These are phyloP conservation scores for Plagodis dolabraria DNA, from an alignment of 2,888 invertebrate genomes.

Conservation along the genomic window DNA sequence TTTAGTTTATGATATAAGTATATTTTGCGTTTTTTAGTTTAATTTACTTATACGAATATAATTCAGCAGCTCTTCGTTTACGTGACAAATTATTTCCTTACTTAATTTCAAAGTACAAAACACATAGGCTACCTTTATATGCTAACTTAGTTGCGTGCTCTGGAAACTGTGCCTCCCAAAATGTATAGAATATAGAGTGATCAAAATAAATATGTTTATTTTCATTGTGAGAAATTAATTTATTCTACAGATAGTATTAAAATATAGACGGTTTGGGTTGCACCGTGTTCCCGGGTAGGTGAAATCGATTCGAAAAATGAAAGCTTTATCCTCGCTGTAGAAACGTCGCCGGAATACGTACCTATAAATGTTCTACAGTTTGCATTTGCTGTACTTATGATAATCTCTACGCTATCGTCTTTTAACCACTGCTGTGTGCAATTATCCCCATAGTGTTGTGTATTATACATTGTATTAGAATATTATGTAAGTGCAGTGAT, in stretches of 20 bases:
- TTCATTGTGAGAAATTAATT: constrained; percentile 72
- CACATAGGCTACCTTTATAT: constrained; percentile 68
- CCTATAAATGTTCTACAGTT: constrained; percentile 32
- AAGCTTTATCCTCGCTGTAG: constrained; percentile 25
- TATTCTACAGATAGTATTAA: constrained; percentile 70
- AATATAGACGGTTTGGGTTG: constrained; percentile 59
- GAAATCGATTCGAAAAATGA: constrained; percentile 25
- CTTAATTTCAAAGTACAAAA: constrained; percentile 83
- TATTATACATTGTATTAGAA: constrained; percentile 79
- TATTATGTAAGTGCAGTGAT: constrained; percentile 59
- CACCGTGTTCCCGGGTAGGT: constrained; percentile 53
- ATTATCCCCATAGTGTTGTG: constrained; percentile 71
- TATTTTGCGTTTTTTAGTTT: constrained; percentile 66
- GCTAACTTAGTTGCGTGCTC: constrained; percentile 57
- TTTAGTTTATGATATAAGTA: constrained; percentile 60
- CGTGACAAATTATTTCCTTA: constrained; percentile 58
- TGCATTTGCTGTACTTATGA: constrained; percentile 67
- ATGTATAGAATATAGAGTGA: constrained; percentile 61
- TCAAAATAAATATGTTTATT: constrained; percentile 71
- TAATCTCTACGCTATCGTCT: constrained; percentile 61
- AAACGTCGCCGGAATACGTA: constrained; percentile 45
- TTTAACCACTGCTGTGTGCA: constrained; percentile 75
- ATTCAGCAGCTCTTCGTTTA: constrained; percentile 70
- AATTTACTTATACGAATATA: constrained; percentile 61
- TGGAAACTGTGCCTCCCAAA: constrained; percentile 64